Evolutionary conservation across 1,140 invertebrate genomes (phyloP), one percentile per base, ranked within the genome.

Genomic region (Caenorhabditis tropicalis): DNA sequence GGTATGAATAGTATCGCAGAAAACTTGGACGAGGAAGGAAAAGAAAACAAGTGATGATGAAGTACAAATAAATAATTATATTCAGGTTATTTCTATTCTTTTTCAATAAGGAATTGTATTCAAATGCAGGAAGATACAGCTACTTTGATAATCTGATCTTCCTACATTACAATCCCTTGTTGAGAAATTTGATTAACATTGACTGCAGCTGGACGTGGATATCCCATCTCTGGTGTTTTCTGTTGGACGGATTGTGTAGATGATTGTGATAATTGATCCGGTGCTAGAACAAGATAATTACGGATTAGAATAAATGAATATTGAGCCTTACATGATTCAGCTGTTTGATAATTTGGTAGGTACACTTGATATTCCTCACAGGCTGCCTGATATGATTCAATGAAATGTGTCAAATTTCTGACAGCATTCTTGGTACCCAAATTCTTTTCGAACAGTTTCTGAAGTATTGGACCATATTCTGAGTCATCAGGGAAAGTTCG

Each of bases 401-500:
- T 36, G 33, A 74, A 74, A 43, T 74, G 36, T 5, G 36, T 74
- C 21, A 74, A 15, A 21, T 9, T 74, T 6, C 36, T 19, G 0
- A 74, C 65, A 7, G 65, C 7, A 1, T 3, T 43, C 36, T 43
- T 74, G 29, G 33, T 31, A 10, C 36, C 36, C 36, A 74, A 31
- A 43, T 43, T 12, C 36, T 74, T 74, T n/a, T 74, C 65, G n/a
- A 43, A 74, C 36, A 74, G 24, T n/a, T 74, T 43, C 21, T 74
- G 65, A 21, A 74, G 65, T 10, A 24, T 5, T 1, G 65, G 36
- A 24, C 65, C 65, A 36, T 74, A 43, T 24, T 74, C 65, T n/a
- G 65, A 43, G n/a, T 21, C n/a, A 9, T 43, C 21, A 0, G 65
- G 65, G 9, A 74, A 74, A 2, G 65, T 74, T 21, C 7, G 19